Evolutionary conservation across 1,140 invertebrate species (phyloP).

Genomic region (Trichonephila inaurata): DNA sequence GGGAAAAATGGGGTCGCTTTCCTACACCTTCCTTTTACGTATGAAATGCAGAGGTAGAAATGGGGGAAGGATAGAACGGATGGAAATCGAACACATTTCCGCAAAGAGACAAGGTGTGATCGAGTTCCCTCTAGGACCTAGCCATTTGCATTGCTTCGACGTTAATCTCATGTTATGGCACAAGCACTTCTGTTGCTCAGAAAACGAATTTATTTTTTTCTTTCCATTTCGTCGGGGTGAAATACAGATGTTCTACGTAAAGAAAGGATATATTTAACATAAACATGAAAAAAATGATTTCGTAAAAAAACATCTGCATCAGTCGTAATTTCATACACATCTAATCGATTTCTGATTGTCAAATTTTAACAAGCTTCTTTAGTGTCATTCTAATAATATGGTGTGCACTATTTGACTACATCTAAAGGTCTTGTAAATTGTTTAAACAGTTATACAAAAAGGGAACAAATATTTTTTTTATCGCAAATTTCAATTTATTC

Average conservation of each 20-base stretch:
- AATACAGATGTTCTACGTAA: neutral
- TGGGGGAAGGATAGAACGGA: constrained; percentile 33
- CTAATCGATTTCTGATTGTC: no score
- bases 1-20: constrained; percentile 15
- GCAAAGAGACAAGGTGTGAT: constrained; percentile 29
- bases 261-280: neutral
- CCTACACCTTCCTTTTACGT: constrained; percentile 30
- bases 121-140: neutral
- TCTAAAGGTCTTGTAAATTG: no score
- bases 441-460: no score
- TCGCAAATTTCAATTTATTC: no score
- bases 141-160: neutral
- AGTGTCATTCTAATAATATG: no score
- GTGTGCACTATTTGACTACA: no score
- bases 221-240: neutral
- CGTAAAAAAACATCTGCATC: neutral
- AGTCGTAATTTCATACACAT: no score
- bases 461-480: no score
- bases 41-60: constrained; percentile 24
- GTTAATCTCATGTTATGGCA: neutral
- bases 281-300: neutral
- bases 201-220: neutral
- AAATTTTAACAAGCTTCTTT: no score
- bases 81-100: constrained; percentile 34
- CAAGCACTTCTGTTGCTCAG: neutral